Conservation (phyloP, 2,888 invertebrate genomes). For the Drosophila rellima region DNA sequence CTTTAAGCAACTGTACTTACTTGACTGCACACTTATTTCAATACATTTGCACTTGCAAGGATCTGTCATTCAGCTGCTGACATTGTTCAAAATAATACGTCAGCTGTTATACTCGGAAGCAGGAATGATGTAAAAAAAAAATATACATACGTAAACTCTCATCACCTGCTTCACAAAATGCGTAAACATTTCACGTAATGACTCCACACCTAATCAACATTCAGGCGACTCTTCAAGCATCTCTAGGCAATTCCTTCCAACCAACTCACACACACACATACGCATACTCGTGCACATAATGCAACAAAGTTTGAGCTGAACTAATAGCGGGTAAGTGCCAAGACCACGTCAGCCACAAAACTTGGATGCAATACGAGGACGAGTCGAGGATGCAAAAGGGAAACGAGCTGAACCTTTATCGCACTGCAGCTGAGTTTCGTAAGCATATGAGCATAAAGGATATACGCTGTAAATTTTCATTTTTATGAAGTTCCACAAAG, state of each 20-base stretch:
- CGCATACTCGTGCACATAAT: slow-evolving; percentile 36
- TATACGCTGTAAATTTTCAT: slow-evolving; percentile 81
- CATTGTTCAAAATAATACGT: neutral
- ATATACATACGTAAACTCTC: slow-evolving; percentile 10
- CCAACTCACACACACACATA: neutral
- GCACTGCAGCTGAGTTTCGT: slow-evolving; percentile 46
- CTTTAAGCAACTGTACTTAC: neutral
- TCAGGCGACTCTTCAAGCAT: slow-evolving; percentile 48
- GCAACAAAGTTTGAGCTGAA: slow-evolving; percentile 67
- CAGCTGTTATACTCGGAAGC: neutral
- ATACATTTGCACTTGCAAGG: neutral
- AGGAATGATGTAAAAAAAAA: neutral
- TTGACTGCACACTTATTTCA: neutral
- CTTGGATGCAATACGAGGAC: slow-evolving; percentile 57
- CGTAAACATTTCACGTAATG: slow-evolving; percentile 77
- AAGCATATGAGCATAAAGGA: slow-evolving; percentile 77
- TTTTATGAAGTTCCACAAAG: slow-evolving; percentile 81
- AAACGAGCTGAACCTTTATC: slow-evolving; percentile 69
- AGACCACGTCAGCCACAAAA: slow-evolving; percentile 67
- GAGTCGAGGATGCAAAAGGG: slow-evolving; percentile 28
- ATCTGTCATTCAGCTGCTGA: neutral
- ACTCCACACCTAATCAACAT: slow-evolving; percentile 76
- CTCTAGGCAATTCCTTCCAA: slow-evolving; percentile 7
- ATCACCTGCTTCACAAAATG: slow-evolving; percentile 47
- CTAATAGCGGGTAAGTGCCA: slow-evolving; percentile 38